A percentile compares a stretch with the other conserved stretches of the same genome.
phyloP scores from a whole-genome alignment of 1,140 invertebrate genomes.

The Penaeus japonicus region DNA sequence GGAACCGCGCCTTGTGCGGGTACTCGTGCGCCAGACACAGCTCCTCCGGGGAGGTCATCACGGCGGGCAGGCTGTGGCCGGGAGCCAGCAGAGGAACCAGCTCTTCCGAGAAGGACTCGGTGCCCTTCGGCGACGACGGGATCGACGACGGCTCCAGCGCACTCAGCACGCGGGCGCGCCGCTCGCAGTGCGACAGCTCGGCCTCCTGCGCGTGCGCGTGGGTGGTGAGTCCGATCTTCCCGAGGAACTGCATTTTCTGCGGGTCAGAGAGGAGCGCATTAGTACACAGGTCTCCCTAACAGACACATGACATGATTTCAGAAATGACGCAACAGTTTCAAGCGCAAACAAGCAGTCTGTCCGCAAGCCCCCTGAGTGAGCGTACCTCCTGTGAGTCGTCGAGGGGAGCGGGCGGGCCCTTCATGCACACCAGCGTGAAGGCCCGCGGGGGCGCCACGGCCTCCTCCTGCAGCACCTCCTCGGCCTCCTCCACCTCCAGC shows the following conservation, averaged over 20 bases:
- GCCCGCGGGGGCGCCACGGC: constrained; percentile 32
- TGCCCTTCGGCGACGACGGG: constrained; percentile 30
- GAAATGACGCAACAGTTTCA: neutral
- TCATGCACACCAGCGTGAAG: constrained; percentile 39
- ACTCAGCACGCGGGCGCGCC: constrained; percentile 38
- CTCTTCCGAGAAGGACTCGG: constrained; percentile 32
- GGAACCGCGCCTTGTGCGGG: constrained; percentile 44
- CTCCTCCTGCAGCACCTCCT: constrained; percentile 51
- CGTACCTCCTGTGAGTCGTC: constrained; percentile 45
- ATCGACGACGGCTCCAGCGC: constrained; percentile 37
- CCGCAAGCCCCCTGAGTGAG: too few relatives aligned
- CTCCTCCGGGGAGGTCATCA: constrained; percentile 40
- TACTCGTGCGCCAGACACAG: constrained; percentile 47
- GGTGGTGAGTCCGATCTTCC: constrained; percentile 37
- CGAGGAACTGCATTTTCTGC: constrained; percentile 45
- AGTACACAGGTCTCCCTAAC: neutral
- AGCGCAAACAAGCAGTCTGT: neutral
- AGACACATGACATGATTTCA: too few relatives aligned
- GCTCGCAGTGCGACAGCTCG: constrained; percentile 40
- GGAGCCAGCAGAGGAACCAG: constrained; percentile 43
- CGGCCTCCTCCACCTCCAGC: constrained; percentile 49
- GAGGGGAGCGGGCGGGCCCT: constrained; percentile 42
- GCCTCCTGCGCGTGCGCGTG: constrained; percentile 47
- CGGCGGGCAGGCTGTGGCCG: constrained; percentile 23
- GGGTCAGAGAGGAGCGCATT: neutral